Evolutionary conservation across 2,888 invertebrate genomes (phyloP), one percentile per base, ranked within the genome.

Genomic region (Leptopterna dolabrata): DNA sequence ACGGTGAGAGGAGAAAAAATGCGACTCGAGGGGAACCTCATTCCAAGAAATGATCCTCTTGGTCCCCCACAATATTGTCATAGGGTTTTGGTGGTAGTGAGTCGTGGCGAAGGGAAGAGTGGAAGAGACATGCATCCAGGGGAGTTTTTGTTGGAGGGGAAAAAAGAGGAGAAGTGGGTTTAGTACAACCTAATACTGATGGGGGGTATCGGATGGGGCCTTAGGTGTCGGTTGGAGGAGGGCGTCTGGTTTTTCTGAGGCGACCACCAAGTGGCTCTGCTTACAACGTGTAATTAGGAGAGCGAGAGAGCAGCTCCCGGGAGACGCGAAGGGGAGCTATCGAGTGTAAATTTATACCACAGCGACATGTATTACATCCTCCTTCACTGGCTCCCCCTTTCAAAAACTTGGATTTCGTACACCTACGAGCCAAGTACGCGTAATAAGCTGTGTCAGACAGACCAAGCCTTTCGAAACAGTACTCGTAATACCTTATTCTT

Each of bases 181-280:
- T 36, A 36, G 36, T 36, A n/a, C n/a, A n/a, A n/a, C n/a, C n/a
- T n/a, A 7, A 36, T 36, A 36, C 14, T 51, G 24, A 63, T n/a
- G 24, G 63, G 24, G 63, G 63, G 63, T 24, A 24, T 2, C 9
- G 13, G 63, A 63, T 24, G 9, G 24, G 6, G n/a, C 16, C 0
- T 14, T 16, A 19, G n/a, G 51, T 0, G 51, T 1, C 16, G 51
- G 51, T 51, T 6, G 14, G 55, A 55, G 63, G 27, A 24, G 63
- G 24, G 19, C 27, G 36, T 36, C 36, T 30, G 73, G 30, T 73
- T 73, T 73, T 73, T 73, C 36, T 73, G 36, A 16, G 19, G 73
- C 73, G 73, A 73, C 73, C 73, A 73, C 73, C 73, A 73, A 73
- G 73, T 73, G 73, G 73, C 73, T 73, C 73, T 73, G 73, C 73